Percentiles rank a stretch among this genome's conserved stretches.
Evolutionary conservation across 2,797 vertebrate species (phyloP).

Genomic region (Falco concolor): DNA sequence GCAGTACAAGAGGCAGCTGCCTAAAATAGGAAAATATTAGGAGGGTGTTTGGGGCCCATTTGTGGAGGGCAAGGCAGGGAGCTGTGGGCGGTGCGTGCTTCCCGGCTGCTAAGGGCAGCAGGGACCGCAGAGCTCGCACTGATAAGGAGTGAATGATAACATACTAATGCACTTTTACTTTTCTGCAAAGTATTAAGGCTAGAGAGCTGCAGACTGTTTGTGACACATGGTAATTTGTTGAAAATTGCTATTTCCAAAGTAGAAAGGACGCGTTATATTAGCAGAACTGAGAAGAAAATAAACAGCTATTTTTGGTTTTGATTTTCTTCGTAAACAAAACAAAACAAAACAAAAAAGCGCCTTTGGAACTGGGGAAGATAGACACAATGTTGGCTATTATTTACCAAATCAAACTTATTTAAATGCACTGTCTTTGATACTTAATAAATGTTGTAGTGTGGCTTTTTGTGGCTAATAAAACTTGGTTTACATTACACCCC

Average conservation of each 20-base stretch:
- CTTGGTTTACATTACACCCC: slow-evolving; percentile 84
- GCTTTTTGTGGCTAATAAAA: slow-evolving; percentile 82
- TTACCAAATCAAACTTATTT: slow-evolving; percentile 71
- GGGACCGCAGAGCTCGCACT: neutral
- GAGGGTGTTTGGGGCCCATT: slow-evolving; percentile 19
- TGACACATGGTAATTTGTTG: slow-evolving; percentile 65
- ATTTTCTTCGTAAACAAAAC: neutral
- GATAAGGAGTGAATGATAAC: slow-evolving; percentile 12
- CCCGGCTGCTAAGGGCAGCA: slow-evolving; percentile 16
- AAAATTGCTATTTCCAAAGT: slow-evolving; percentile 69
- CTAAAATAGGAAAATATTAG: neutral
- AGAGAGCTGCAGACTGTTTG: slow-evolving; percentile 41
- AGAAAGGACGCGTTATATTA: slow-evolving; percentile 65
- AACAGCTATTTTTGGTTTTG: neutral
- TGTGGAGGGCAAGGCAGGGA: neutral
- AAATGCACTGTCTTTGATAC: slow-evolving; percentile 77
- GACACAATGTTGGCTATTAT: slow-evolving; percentile 46
- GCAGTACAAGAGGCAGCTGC: slow-evolving; percentile 30
- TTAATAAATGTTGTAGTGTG: slow-evolving; percentile 81
- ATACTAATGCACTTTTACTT: slow-evolving; percentile 21
- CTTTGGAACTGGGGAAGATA: slow-evolving; percentile 32
- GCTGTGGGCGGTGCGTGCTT: neutral
- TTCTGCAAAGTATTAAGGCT: slow-evolving; percentile 46
- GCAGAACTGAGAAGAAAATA: slow-evolving; percentile 63
- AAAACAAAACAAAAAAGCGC: neutral